phyloP scores from a whole-genome alignment of 2,888 invertebrate genomes.

The Caenorhabditis japonica region DNA sequence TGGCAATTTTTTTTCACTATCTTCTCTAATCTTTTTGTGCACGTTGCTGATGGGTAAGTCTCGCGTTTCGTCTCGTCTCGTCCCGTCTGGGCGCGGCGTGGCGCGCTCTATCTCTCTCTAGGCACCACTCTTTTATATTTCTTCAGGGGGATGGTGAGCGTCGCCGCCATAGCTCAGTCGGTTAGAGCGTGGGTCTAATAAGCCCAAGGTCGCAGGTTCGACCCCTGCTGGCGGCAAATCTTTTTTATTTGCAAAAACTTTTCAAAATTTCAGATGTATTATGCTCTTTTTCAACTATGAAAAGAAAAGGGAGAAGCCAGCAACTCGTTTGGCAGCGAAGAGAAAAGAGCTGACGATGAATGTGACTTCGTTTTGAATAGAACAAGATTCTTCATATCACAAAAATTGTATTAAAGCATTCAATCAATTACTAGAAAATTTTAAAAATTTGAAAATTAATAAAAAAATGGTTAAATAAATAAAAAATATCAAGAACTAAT shows the following conservation, averaged over 20 bases:
- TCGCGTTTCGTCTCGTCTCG: not conserved
- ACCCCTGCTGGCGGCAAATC: constrained; percentile 76
- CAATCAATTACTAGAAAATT: no score
- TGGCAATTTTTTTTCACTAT: constrained; percentile 52
- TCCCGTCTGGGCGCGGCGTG: not conserved
- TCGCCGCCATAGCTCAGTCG: constrained; percentile 76
- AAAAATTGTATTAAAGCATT: no score
- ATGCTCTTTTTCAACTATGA: no score
- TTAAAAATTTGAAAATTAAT: no score
- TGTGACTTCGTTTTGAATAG: no score
- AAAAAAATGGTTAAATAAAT: no score
- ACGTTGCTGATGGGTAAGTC: constrained; percentile 44
- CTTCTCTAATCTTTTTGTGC: constrained; percentile 47
- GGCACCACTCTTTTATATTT: not conserved
- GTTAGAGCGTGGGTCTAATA: constrained; percentile 77
- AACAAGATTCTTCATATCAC: no score
- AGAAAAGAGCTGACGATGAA: no score
- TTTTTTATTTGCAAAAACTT: constrained; percentile 45
- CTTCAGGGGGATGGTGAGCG: not conserved
- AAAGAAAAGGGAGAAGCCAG: no score
- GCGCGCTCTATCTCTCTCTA: not conserved
- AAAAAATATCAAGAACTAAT: no score
- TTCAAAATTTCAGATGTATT: not conserved
- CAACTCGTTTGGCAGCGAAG: no score
- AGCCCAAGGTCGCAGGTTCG: constrained; percentile 77